Conservation (phyloP, 2,888 invertebrate genomes). For the Acanthosoma haemorrhoidale region DNA sequence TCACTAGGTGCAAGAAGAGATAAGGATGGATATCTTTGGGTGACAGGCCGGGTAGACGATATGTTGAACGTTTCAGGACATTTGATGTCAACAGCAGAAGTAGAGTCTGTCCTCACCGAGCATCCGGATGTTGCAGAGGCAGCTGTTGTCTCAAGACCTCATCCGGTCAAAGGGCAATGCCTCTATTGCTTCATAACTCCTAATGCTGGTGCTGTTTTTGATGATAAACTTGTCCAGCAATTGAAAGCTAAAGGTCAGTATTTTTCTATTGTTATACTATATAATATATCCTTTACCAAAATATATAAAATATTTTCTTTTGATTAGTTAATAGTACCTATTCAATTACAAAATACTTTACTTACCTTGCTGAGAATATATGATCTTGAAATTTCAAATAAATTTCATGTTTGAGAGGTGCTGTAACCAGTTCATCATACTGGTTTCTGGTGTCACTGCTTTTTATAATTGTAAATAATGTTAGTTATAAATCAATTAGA, state of each 20-base stretch:
- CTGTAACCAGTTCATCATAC: too few relatives aligned
- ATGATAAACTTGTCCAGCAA: constrained; percentile 62
- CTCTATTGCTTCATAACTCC: constrained; percentile 95
- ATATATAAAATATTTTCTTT: too few relatives aligned
- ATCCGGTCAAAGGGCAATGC: constrained; percentile 92
- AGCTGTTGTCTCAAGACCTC: constrained; percentile 92
- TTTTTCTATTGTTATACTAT: too few relatives aligned
- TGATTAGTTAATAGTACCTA: too few relatives aligned
- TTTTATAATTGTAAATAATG: too few relatives aligned
- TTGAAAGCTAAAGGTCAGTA: constrained; percentile 59
- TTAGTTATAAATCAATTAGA: too few relatives aligned
- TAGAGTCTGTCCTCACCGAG: constrained; percentile 74
- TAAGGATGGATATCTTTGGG: constrained; percentile 91
- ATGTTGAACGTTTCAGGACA: constrained; percentile 99
- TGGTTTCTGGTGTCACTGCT: too few relatives aligned
- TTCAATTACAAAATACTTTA: too few relatives aligned
- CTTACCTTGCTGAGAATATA: too few relatives aligned
- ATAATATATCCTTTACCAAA: too few relatives aligned
- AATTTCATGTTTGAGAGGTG: too few relatives aligned
- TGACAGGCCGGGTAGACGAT: constrained; percentile 95
- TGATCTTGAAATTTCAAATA: too few relatives aligned
- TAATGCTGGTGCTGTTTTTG: constrained; percentile 67
- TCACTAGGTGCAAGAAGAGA: constrained; percentile 90
- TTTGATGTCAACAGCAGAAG: constrained; percentile 94
- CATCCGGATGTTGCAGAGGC: constrained; percentile 82